Evolutionary conservation across 2,113 vertebrate genomes (phyloP).

Genomic region (Siniperca chuatsi): DNA sequence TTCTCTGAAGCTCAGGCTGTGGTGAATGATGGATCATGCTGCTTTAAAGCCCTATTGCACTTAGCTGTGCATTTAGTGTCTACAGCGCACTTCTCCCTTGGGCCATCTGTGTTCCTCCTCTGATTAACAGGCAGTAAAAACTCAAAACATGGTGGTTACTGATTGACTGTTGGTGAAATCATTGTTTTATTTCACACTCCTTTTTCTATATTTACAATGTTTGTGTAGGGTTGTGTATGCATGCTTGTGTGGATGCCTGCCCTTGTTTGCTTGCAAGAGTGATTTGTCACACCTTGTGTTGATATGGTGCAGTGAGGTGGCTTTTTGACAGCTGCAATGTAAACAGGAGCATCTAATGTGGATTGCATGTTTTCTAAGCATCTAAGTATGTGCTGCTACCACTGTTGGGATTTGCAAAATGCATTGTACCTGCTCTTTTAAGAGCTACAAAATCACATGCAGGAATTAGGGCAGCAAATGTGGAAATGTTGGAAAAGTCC

Average conservation of each 20-base stretch:
- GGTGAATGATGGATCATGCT: constrained; percentile 70
- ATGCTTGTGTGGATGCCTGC: constrained; percentile 43
- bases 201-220: constrained; percentile 51
- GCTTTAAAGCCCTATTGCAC: constrained; percentile 69
- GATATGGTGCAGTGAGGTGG: constrained; percentile 63
- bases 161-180: constrained; percentile 56
- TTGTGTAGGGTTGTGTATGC: neutral
- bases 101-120: constrained; percentile 70
- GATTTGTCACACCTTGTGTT: constrained; percentile 65
- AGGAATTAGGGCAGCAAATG: constrained; percentile 7
- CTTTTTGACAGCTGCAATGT: constrained; percentile 49
- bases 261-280: constrained; percentile 58
- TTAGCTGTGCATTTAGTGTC: constrained; percentile 73
- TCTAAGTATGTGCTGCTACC: constrained; percentile 1
- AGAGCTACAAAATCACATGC: neutral
- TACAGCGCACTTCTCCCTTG: constrained; percentile 56
- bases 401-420: constrained; percentile 19
- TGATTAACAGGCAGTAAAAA: constrained; percentile 74
- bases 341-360: constrained; percentile 52
- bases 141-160: constrained; percentile 46
- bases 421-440: constrained; percentile 17
- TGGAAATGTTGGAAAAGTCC: constrained; percentile 1
- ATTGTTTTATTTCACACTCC: constrained; percentile 60
- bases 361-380: constrained; percentile 41
- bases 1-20: constrained; percentile 45